phyloP scores from a whole-genome alignment of 1,140 invertebrate species.

The Drosophila tristis region DNA sequence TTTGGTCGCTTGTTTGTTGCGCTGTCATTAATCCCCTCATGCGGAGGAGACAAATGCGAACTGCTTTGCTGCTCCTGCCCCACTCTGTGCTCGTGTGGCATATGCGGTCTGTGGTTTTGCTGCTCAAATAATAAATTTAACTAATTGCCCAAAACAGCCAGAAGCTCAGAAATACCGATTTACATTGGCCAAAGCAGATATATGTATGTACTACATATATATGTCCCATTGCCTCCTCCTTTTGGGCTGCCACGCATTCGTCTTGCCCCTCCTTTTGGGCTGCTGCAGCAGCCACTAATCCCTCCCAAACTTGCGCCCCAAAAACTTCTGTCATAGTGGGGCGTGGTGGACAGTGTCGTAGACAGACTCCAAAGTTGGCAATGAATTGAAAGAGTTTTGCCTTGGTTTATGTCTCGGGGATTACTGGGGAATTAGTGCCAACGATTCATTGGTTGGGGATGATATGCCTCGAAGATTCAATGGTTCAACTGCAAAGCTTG shows the following conservation, averaged over 20 bases:
- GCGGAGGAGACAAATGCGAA: conserved; percentile 74
- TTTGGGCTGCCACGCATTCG: conserved; percentile 28
- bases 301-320: conserved; percentile 40
- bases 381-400: conserved; percentile 36
- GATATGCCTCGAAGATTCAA: no score
- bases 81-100: conserved; percentile 22
- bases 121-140: conserved; percentile 81
- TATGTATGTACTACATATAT: conserved; percentile 9
- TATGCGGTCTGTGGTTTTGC: conserved; percentile 65
- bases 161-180: conserved; percentile 35
- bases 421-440: conserved; percentile 14
- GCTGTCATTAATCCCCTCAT: conserved; percentile 76
- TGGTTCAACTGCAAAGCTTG: no score
- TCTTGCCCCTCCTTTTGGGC: conserved; percentile 2
- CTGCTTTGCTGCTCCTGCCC: conserved; percentile 54
- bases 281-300: conserved; percentile 35
- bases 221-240: neutral
- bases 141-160: conserved; percentile 59
- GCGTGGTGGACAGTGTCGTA: conserved; percentile 36
- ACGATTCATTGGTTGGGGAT: conserved; percentile 31
- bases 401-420: conserved; percentile 20
- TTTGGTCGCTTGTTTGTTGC: conserved; percentile 53
- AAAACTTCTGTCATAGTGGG: conserved; percentile 20
- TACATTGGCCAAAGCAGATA: conserved; percentile 32
- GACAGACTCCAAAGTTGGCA: conserved; percentile 30